Evolutionary conservation across 2,888 invertebrate genomes (phyloP), one percentile per base, ranked within the genome.

Genomic region (Drosophila rubida): DNA sequence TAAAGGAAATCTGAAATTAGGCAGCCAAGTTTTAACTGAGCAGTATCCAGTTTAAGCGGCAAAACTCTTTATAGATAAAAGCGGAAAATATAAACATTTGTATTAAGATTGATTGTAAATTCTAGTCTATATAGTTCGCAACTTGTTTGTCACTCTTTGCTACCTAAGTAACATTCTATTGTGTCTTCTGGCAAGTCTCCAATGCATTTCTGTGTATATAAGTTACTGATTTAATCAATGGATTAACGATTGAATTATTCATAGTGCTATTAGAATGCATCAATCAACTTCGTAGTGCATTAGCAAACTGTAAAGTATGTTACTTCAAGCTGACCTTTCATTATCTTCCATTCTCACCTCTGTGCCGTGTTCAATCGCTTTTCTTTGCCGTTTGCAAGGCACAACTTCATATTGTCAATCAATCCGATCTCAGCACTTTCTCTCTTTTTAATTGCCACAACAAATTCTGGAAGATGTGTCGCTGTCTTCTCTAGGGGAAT

Each of bases 361-460:
- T 7, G 9, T 4, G 2, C 27, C 27, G 9, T 16, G 8, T 42
- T 44, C 23, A 8, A 16, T 32, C 16, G n/a, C 30, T 14, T 55
- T 32, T 2, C 16, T 2, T 32, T 13, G 6, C n/a, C 2, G n/a
- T 5, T 46, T 30, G 23, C 27, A 41, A 48, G 41, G 11, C 8
- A 11, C 19, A n/a, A 25, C 16, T 45, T n/a, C 16, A 7, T 39
- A 19, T 46, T 25, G 13, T 42, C 30, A 42, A 30, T 53, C 42
- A 53, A 30, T 27, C 3, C 8, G 27, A 53, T 11, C 19, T 41
- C 51, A 27, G 11, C 5, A 9, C n/a, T 9, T 30, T 41, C 13
- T 44, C 11, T 14, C 30, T 16, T 23, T 23, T 54, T 32, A 32
- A 54, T 54, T 54, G 9, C 19, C 13, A 32, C 14, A 42, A 42